phyloP scores from a whole-genome alignment of 2,888 invertebrate genomes.

The Noctua comes region DNA sequence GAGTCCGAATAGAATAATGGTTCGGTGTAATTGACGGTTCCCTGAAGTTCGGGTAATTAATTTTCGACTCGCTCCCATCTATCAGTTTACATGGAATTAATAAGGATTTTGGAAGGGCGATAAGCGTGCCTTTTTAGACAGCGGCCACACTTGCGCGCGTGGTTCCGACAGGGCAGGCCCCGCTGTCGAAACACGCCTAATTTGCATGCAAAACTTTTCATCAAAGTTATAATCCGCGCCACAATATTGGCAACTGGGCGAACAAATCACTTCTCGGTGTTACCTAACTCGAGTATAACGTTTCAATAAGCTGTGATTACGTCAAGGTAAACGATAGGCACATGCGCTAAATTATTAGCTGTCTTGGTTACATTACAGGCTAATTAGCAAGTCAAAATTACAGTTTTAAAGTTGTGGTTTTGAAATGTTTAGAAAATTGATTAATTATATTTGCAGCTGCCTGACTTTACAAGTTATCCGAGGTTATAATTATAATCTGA shows the following conservation, averaged over 20 bases:
- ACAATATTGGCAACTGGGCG: slow-evolving; percentile 54
- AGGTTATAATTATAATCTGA: neutral
- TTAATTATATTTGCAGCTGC: slow-evolving; percentile 19
- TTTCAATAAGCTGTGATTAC: slow-evolving; percentile 51
- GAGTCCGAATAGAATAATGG: slow-evolving; percentile 77
- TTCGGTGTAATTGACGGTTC: slow-evolving; percentile 78
- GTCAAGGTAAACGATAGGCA: slow-evolving; percentile 25
- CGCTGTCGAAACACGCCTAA: slow-evolving; percentile 53
- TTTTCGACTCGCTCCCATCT: slow-evolving; percentile 75
- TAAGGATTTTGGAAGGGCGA: slow-evolving; percentile 60
- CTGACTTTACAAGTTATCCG: slow-evolving; percentile 3
- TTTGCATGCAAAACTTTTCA: slow-evolving; percentile 64
- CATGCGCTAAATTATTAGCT: slow-evolving; percentile 21
- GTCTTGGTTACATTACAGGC: neutral
- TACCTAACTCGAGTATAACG: slow-evolving; percentile 40
- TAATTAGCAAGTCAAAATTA: slow-evolving; percentile 39
- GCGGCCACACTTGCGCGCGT: slow-evolving; percentile 47
- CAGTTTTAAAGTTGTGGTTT: slow-evolving; percentile 20
- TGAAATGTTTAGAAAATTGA: slow-evolving; percentile 18
- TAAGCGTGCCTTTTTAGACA: slow-evolving; percentile 60
- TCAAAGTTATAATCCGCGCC: slow-evolving; percentile 50
- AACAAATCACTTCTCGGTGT: slow-evolving; percentile 52
- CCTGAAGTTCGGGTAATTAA: slow-evolving; percentile 80
- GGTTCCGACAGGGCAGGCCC: slow-evolving; percentile 34
- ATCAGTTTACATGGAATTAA: slow-evolving; percentile 74